These are phyloP conservation scores for Darevskia mixta DNA, from an alignment of 2,797 vertebrate genomes.

Conservation along the genomic window DNA sequence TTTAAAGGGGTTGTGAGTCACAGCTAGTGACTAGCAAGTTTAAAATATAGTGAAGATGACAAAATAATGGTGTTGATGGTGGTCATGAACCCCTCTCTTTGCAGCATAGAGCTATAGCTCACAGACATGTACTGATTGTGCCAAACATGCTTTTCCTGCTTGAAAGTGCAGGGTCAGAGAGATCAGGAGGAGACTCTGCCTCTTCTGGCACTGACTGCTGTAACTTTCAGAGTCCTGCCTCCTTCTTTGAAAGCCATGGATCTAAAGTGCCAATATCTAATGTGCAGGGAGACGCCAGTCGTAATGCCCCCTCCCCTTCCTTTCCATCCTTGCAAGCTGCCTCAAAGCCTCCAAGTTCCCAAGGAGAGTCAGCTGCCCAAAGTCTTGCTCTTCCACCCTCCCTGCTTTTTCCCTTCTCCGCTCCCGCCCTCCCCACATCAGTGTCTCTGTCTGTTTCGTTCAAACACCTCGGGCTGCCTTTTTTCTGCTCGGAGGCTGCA, in stretches of 20 bases:
- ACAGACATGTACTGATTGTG: not conserved
- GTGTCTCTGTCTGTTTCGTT: not conserved
- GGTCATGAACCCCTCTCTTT: not conserved
- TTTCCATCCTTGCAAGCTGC: rapidly evolving
- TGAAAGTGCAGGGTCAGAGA: not conserved
- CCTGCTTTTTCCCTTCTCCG: rapidly evolving
- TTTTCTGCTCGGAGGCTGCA: slow-evolving; percentile 28
- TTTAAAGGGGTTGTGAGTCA: too few relatives aligned
- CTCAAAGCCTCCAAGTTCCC: not conserved
- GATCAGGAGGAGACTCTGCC: too few relatives aligned
- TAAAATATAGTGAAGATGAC: too few relatives aligned
- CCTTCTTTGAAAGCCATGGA: not conserved
- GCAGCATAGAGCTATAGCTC: not conserved
- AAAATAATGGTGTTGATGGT: too few relatives aligned
- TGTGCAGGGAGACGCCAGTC: not conserved
- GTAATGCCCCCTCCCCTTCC: not conserved
- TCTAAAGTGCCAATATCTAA: not conserved
- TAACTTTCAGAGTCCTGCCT: not conserved
- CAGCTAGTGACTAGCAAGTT: too few relatives aligned
- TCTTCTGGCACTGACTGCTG: not conserved
- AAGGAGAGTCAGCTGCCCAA: not conserved
- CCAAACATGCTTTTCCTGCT: not conserved
- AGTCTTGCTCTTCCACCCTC: not conserved
- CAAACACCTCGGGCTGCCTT: rapidly evolving
- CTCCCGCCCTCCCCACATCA: not conserved